Base-by-base conservation (phyloP, 2,113 vertebrate species). In the Hypanus sabinus region DNA sequence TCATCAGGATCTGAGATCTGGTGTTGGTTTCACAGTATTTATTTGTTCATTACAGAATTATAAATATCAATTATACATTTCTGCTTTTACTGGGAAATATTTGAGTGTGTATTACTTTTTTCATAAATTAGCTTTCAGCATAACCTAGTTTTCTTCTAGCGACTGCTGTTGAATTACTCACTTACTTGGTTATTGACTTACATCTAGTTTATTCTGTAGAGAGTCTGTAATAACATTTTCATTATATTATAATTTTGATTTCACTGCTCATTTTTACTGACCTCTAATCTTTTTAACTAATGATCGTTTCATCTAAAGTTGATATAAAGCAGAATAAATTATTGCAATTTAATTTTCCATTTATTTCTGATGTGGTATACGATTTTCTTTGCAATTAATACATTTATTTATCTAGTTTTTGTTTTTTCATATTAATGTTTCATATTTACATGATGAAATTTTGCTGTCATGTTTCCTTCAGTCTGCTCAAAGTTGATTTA, bases 71-170 rank as follows among this genome's bases (percentile, higher is more conserved):
- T 93, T 73, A 30, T 73, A 46, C 46, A 33, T 38, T 33, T 91
- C 88, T 91, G 62, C 65, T 91, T 27, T 75, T 75, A 93, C 70
- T 46, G 91, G 90, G 30, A 68, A 65, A 93, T 73, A 75, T 73
- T 93, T 73, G 91, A 75, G 38, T 73, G 90, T 93, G 71, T 46
- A 73, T 93, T 68, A n/a, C 71, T n/a, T n/a, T 93, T 70, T 93
- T 9, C 38, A 46, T 70, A 93, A 93, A 73, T 93, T 93, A 93
- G 91, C 91, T 71, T 73, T 55, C 68, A 38, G 70, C 36, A 75
- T 93, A 68, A 75, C 70, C 91, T 93, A 93, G 46, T 93, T 93
- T 70, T 73, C 91, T 71, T 24, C 88, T 92, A 83, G 55, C 12
- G 80, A 83, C 46, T 57, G 22, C 68, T 73, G 36, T 22, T 93